phyloP scores from a whole-genome alignment of 1,140 invertebrate species.

The Leptinotarsa texana region DNA sequence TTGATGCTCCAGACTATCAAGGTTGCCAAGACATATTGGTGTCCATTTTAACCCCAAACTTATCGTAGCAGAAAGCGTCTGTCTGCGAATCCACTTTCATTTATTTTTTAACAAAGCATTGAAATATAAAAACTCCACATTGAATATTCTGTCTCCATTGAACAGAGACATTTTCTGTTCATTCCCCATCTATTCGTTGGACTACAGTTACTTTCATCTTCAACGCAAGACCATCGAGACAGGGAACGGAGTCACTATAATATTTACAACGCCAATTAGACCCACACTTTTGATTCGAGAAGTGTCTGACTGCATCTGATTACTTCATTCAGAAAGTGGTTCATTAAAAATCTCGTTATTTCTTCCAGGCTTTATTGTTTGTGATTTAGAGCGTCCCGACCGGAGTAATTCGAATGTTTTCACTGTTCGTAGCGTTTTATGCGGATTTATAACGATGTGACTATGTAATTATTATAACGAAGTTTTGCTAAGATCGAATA shows the following conservation, averaged over 20 bases:
- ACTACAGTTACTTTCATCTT: background rate
- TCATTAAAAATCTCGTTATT: constrained; percentile 2
- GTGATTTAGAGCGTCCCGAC: background rate
- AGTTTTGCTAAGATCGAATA: background rate
- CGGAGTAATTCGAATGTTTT: background rate
- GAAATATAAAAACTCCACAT: no score
- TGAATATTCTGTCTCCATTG: no score
- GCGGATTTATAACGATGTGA: background rate
- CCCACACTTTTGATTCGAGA: background rate
- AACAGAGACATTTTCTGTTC: no score
- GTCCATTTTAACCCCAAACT: no score
- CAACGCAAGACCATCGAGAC: background rate
- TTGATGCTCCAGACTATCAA: no score
- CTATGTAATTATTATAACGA: background rate
- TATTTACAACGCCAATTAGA: background rate
- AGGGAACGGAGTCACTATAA: background rate
- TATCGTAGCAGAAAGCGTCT: no score
- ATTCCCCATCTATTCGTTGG: background rate
- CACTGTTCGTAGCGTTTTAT: background rate
- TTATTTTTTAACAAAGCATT: no score
- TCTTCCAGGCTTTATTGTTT: background rate
- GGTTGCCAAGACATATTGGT: no score
- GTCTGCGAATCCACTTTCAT: no score
- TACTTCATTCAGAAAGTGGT: constrained; percentile 1
- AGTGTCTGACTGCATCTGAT: background rate